Conservation (phyloP, 2,888 invertebrate species). For the Griposia aprilina region DNA sequence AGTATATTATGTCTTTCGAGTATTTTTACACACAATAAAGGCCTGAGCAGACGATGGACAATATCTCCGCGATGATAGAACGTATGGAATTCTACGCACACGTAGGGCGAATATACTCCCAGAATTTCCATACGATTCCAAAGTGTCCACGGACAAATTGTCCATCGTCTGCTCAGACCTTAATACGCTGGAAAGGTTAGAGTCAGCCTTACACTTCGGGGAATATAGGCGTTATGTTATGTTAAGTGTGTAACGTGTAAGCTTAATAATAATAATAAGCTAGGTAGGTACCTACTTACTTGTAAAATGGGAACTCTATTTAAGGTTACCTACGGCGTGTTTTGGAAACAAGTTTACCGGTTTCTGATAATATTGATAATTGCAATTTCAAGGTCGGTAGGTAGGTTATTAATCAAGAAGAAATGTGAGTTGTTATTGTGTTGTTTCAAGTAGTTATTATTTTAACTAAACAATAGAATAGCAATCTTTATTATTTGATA, state of each 20-base stretch:
- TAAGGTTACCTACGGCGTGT: background rate
- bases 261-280: background rate
- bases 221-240: background rate
- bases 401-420: constrained; percentile 1
- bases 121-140: too few relatives aligned
- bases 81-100: too few relatives aligned
- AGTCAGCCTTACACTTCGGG: background rate
- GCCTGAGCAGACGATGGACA: too few relatives aligned
- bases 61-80: too few relatives aligned
- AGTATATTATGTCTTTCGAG: constrained; percentile 1
- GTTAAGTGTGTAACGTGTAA: background rate
- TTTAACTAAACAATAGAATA: background rate
- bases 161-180: too few relatives aligned
- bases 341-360: constrained; percentile 24
- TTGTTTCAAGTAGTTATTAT: background rate
- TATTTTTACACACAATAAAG: background rate
- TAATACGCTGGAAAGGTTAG: background rate
- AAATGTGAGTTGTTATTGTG: constrained; percentile 6
- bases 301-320: constrained; percentile 3
- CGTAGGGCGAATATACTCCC: too few relatives aligned
- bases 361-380: constrained; percentile 14
- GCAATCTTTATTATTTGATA: too few relatives aligned
- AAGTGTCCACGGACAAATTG: too few relatives aligned
- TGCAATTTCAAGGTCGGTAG: constrained; percentile 27
- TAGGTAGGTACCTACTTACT: too few relatives aligned